phyloP scores from a whole-genome alignment of 2,888 invertebrate species.

The Dryomyza anilis region DNA sequence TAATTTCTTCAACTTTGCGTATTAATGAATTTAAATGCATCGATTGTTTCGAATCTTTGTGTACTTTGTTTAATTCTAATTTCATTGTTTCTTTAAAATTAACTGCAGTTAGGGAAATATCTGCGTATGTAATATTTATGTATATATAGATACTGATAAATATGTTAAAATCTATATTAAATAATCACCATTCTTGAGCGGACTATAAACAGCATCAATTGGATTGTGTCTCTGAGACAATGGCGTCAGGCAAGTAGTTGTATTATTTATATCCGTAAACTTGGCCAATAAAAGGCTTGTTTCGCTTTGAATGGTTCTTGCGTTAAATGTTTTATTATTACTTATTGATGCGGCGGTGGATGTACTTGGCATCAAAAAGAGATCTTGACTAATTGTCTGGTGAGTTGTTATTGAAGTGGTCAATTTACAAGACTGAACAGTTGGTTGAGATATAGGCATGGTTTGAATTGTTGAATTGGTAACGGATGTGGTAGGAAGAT shows the following conservation, averaged over 20 bases:
- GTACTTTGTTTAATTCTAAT: slow-evolving; percentile 3
- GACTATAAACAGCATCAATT: background rate
- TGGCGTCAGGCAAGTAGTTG: background rate
- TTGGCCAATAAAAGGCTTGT: background rate
- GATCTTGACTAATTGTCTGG: slow-evolving; percentile 20
- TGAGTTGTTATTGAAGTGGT: slow-evolving; percentile 29
- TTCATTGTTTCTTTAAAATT: slow-evolving; percentile 8
- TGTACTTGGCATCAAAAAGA: background rate
- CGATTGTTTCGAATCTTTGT: slow-evolving; percentile 3
- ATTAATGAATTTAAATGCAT: slow-evolving; percentile 9
- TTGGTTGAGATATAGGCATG: background rate
- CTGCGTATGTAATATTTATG: no score
- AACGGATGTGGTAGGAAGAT: background rate
- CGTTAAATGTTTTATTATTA: background rate
- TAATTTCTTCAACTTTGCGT: slow-evolving; percentile 24
- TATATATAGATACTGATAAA: no score
- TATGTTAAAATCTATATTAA: no score
- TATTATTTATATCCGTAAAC: background rate
- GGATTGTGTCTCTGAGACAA: background rate
- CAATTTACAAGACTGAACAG: slow-evolving; percentile 18
- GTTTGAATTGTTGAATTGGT: background rate
- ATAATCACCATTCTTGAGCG: background rate
- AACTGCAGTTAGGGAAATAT: no score
- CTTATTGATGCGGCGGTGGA: background rate
- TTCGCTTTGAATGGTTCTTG: background rate